A percentile compares a stretch with the other conserved stretches of the same genome.
phyloP scores from a whole-genome alignment of 2,797 vertebrate genomes.

The Gadopsis bispinosus region DNA sequence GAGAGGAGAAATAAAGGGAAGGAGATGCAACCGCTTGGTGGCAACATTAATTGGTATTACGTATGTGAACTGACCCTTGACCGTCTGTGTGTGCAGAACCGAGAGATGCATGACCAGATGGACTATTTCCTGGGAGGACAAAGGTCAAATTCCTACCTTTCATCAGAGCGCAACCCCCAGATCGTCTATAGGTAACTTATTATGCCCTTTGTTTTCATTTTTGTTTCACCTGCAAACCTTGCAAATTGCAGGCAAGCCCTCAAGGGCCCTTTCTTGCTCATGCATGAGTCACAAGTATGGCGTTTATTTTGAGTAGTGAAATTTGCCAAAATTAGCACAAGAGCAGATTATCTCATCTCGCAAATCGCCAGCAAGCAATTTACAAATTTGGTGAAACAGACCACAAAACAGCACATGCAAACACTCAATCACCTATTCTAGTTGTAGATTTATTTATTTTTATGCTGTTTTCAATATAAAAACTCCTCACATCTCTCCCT shows the following conservation, averaged over 20 bases:
- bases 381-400: background rate
- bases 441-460: background rate
- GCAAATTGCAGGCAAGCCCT: background rate
- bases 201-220: background rate
- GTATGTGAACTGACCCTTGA: conserved; percentile 42
- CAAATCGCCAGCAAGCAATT: background rate
- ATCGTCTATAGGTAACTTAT: conserved; percentile 82
- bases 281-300: background rate
- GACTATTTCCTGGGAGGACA: conserved; percentile 90
- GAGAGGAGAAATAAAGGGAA: background rate
- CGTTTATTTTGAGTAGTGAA: background rate
- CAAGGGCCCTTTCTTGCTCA: background rate
- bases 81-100: conserved; percentile 84
- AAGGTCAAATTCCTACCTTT: conserved; percentile 73
- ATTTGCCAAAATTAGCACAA: background rate
- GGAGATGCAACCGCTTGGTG: background rate
- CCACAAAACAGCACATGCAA: background rate
- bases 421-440: background rate
- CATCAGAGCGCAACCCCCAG: conserved; percentile 75
- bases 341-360: background rate
- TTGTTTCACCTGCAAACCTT: background rate
- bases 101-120: conserved; percentile 94
- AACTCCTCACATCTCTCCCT: no score
- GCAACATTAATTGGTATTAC: background rate
- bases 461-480: background rate